Base-by-base conservation (phyloP, 2,888 invertebrate genomes). In the Achlya flavicornis region DNA sequence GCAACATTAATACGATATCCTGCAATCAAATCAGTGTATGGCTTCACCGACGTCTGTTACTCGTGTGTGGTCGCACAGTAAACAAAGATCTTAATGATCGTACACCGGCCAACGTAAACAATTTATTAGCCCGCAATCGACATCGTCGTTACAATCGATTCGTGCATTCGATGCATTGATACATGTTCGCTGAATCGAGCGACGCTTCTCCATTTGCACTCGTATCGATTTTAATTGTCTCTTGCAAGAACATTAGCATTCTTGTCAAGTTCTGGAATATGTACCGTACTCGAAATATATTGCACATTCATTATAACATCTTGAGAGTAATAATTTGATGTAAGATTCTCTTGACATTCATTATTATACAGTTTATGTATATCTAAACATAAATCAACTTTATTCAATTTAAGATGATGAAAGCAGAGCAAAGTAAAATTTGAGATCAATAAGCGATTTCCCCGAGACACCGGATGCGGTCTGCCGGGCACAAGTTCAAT, bases 81-180 rank as follows among this genome's bases (percentile, higher is more conserved):
- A 92, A 92, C 92, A 90, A 88, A 88, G 87, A 86, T 90, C 88
- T 91, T 91, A 92, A 91, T 88, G 89, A 85, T 84, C 84, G 81
- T 76, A 81, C 84, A 85, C 80, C 79, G 82, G 82, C 78, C 83
- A 88, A 89, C 78, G 88, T 89, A 89, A 89, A 89, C 89, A 89
- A 88, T 91, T 88, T 91, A 90, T 90, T 88, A 85, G 79, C 78
- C 84, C 87, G 82, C 91, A 92, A 89, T 90, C 89, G 87, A 88
- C 84, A 88, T 83, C 73, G 78, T 84, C 86, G 80, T 88, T 86
- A 86, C 89, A 91, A 88, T 89, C 85, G 87, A 86, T 86, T 87
- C 83, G 79, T 80, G 79, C 78, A 86, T 84, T 85, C 86, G 83
- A 84, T 85, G 82, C 83, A 85, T 81, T 79, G 85, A 83, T 84